phyloP scores from a whole-genome alignment of 2,113 vertebrate genomes.

The Bambusicola thoracicus region DNA sequence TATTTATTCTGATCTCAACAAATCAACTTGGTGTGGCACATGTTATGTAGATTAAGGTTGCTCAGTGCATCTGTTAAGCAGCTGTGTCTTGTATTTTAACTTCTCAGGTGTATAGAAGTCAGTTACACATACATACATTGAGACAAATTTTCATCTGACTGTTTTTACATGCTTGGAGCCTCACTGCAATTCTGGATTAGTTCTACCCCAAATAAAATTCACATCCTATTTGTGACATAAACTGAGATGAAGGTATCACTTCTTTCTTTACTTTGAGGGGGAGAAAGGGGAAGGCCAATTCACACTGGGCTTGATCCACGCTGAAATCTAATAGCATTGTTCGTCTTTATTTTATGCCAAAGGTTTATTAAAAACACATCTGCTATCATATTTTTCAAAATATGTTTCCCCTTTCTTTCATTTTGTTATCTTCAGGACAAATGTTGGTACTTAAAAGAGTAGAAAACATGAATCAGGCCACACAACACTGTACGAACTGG shows the following conservation, averaged over 20 bases:
- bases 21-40: background rate
- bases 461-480: background rate
- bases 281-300: background rate
- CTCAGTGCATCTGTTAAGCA: background rate
- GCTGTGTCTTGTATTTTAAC: background rate
- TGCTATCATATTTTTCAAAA: background rate
- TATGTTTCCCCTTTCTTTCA: background rate
- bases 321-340: background rate
- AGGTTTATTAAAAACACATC: background rate
- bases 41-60: background rate
- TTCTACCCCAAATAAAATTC: background rate
- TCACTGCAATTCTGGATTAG: background rate
- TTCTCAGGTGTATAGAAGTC: background rate
- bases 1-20: background rate
- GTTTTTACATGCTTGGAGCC: background rate
- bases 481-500: background rate
- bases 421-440: background rate
- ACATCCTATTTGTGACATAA: background rate
- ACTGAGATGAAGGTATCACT: background rate
- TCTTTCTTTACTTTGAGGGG: background rate
- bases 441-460: background rate
- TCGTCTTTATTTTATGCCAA: background rate
- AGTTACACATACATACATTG: background rate
- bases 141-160: background rate
- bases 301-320: accelerated